Percentiles rank a stretch among this genome's conserved stretches.
These are phyloP conservation scores for Malurus cyaneus DNA, from an alignment of 2,113 vertebrate genomes.

Conservation along the genomic window DNA sequence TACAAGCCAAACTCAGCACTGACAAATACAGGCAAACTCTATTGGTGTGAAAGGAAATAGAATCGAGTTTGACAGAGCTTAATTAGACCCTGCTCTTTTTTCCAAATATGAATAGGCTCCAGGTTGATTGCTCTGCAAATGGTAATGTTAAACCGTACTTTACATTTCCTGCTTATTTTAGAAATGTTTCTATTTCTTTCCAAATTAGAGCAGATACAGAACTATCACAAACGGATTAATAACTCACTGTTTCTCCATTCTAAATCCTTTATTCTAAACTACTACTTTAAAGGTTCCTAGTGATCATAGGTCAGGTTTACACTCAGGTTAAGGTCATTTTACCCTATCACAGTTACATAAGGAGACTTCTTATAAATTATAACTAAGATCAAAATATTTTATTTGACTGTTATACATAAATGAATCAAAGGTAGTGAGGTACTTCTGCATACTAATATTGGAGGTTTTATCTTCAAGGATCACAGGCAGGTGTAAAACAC, in stretches of 20 bases:
- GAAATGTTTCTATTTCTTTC: slow-evolving; percentile 40
- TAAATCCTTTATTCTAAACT: background rate
- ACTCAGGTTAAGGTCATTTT: background rate
- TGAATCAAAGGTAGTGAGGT: background rate
- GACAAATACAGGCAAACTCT: slow-evolving; percentile 18
- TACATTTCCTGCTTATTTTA: slow-evolving; percentile 48
- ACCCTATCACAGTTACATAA: background rate
- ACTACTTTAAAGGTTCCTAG: background rate
- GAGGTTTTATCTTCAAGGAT: background rate
- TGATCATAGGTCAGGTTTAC: background rate
- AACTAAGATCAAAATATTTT: background rate
- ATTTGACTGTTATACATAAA: background rate
- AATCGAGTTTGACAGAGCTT: background rate
- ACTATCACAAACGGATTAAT: background rate
- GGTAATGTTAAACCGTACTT: background rate
- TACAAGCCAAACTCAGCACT: slow-evolving; percentile 11
- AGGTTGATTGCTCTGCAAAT: slow-evolving; percentile 39
- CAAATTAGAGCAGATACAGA: background rate
- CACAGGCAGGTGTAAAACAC: background rate
- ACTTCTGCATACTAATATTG: background rate
- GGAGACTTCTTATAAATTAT: background rate
- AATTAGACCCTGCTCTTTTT: slow-evolving; percentile 14
- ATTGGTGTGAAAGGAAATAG: background rate
- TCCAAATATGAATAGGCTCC: slow-evolving; percentile 15
- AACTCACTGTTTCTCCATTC: background rate